A percentile compares a stretch with the other conserved stretches of the same genome.
Conservation (phyloP, 2,888 invertebrate genomes). For the Urechis unicinctus region DNA sequence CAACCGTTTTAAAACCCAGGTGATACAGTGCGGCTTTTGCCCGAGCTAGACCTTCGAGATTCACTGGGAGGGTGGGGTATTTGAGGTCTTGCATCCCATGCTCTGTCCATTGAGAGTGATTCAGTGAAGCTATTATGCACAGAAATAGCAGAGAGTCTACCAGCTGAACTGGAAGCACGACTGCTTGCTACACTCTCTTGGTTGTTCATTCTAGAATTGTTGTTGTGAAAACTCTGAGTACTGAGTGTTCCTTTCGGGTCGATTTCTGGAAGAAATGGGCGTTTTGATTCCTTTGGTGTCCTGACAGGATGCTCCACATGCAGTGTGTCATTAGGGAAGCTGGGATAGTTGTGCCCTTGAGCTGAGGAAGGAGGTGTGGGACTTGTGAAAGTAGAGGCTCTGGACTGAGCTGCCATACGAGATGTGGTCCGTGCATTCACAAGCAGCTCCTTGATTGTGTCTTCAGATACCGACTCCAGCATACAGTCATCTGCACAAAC, state of each 20-base stretch:
- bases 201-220: not conserved
- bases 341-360: too few species aligned
- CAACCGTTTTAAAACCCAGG: too few species aligned
- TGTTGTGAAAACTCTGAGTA: not conserved
- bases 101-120: too few species aligned
- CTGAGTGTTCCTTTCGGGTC: not conserved
- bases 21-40: too few species aligned
- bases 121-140: not conserved
- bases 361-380: too few species aligned
- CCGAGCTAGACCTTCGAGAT: not conserved
- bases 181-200: too few species aligned
- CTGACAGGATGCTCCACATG: too few species aligned
- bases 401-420: not conserved
- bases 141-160: too few species aligned
- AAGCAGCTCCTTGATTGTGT: not conserved
- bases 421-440: not conserved
- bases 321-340: too few species aligned
- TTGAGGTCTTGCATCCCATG: too few species aligned
- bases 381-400: not conserved
- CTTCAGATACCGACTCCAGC: not conserved
- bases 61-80: not conserved
- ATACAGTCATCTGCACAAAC: not conserved
- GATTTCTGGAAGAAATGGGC: not conserved
- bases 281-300: not conserved
- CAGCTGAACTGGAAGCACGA: too few species aligned